Base-by-base conservation (phyloP, 2,797 vertebrate genomes). In the Mallotus villosus region DNA sequence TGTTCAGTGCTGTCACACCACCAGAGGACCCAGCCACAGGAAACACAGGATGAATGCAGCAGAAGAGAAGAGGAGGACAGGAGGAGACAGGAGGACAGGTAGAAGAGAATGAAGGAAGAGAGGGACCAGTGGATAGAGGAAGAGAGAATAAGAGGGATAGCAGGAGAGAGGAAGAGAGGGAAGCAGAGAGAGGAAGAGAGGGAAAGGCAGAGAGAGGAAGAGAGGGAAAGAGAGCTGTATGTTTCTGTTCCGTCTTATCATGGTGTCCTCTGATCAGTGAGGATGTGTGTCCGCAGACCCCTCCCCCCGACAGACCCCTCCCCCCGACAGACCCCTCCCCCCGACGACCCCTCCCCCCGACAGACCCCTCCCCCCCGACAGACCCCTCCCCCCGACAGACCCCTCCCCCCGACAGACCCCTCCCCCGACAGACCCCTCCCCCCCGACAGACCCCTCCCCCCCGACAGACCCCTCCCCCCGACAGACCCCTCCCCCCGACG, bases 251-350 rank as follows among this genome's bases (percentile, higher is more conserved):
- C 78, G 74, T 74, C 83, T 80, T 25, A 81, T 81, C 82, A 86
- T 82, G 84, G 83, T 84, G 81, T 88, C 66, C 59, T 11, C 59
- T 12, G 41, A 63, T 82, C 76, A 75, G 74, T 76, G 32, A 81
- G 78, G 74, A 72, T 86, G 75, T 82, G 74, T 81, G 82, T 86
- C 83, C 80, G 61, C 78, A 49, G 77, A 86, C 80, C 83, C 84
- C 21, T 3, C 24, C 29, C 88, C 89, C 88, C 87, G 84, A 92
- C 91, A 84, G 76, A 88, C 88, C 89, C 89, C 86, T 87, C 91
- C 91, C 86, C 90, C 91, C 87, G 84, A 92, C 91, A 84, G 76
- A 88, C 88, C 89, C 89, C 86, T 87, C 91, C 91, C 86, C 90
- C 91, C n/a, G n/a, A n/a, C n/a, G 77, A 86, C 80, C 83, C 84